Conservation (phyloP, 2,888 invertebrate genomes). For the Platerodrilus igneus region DNA sequence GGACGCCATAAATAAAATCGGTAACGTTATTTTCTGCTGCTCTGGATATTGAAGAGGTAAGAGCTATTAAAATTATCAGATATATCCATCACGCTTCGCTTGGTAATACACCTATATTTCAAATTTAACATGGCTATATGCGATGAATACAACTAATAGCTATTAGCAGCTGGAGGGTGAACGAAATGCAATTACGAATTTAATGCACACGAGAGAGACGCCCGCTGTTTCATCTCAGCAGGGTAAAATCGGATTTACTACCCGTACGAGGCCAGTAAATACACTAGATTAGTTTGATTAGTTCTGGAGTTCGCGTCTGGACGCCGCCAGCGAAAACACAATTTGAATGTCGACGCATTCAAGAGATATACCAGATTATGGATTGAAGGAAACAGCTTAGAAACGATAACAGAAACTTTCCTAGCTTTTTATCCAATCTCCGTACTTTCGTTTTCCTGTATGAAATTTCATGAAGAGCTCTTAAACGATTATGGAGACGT, state of each 20-base stretch:
- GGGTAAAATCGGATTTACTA: constrained; percentile 38
- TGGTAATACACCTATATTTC: too few species aligned
- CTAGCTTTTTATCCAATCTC: constrained; percentile 15
- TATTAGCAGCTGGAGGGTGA: constrained; percentile 23
- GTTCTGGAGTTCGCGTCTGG: constrained; percentile 37
- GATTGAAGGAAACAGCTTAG: constrained; percentile 10
- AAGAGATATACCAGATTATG: constrained; percentile 14
- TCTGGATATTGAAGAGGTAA: too few species aligned
- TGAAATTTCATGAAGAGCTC: constrained; percentile 13
- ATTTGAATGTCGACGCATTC: constrained; percentile 32
- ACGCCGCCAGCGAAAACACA: constrained; percentile 30
- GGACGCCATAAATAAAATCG: too few species aligned
- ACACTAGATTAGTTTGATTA: constrained; percentile 44
- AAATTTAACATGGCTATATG: constrained; percentile 16
- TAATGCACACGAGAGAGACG: constrained; percentile 25
- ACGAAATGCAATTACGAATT: constrained; percentile 24
- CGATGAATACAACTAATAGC: constrained; percentile 25
- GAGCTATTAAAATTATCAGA: constrained; percentile 15
- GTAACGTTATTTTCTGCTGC: too few species aligned
- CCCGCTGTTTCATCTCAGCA: constrained; percentile 31
- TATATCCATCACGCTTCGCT: too few species aligned
- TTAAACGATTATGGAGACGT: constrained; percentile 17
- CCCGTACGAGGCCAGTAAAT: constrained; percentile 41
- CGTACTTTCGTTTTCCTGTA: too few species aligned
- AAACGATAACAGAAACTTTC: constrained; percentile 17